Evolutionary conservation across 2,888 invertebrate genomes (phyloP).

Genomic region (Ochlodes sylvanus): DNA sequence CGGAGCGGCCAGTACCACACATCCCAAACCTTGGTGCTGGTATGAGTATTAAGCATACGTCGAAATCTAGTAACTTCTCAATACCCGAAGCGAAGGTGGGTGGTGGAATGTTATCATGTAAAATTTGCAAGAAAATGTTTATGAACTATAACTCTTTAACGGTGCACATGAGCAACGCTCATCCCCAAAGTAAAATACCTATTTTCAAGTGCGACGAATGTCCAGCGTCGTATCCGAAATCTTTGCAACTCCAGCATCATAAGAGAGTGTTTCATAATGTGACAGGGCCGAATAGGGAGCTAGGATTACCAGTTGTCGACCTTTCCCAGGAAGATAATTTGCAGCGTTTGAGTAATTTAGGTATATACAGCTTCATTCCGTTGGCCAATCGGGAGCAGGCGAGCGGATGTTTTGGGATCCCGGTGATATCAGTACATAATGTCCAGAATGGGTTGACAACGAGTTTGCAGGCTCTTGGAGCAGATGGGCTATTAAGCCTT

Average conservation of each 20-base stretch:
- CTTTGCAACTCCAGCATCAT: slow-evolving; percentile 87
- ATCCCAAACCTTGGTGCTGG: slow-evolving; percentile 80
- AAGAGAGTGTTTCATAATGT: slow-evolving; percentile 80
- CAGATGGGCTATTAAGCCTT: slow-evolving; percentile 88
- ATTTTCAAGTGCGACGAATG: slow-evolving; percentile 88
- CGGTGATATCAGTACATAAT: slow-evolving; percentile 88
- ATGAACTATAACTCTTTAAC: slow-evolving; percentile 69
- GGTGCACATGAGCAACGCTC: slow-evolving; percentile 72
- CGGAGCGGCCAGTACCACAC: slow-evolving; percentile 75
- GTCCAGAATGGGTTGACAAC: slow-evolving; percentile 85
- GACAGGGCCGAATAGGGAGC: slow-evolving; percentile 79
- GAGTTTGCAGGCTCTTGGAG: slow-evolving; percentile 86
- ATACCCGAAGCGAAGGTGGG: slow-evolving; percentile 77
- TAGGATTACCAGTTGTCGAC: slow-evolving; percentile 90
- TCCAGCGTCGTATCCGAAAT: slow-evolving; percentile 89
- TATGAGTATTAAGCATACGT: slow-evolving; percentile 82
- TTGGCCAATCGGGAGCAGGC: slow-evolving; percentile 86
- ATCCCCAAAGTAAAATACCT: slow-evolving; percentile 69
- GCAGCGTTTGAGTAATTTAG: slow-evolving; percentile 86
- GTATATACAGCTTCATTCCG: slow-evolving; percentile 91
- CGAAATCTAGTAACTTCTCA: slow-evolving; percentile 70
- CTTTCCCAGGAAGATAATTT: slow-evolving; percentile 88
- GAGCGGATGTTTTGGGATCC: slow-evolving; percentile 88
- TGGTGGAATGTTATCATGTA: slow-evolving; percentile 70
- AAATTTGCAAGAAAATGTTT: slow-evolving; percentile 79